These are phyloP conservation scores for Acromyrmex heyeri DNA, from an alignment of 1,140 invertebrate species.

Conservation along the genomic window DNA sequence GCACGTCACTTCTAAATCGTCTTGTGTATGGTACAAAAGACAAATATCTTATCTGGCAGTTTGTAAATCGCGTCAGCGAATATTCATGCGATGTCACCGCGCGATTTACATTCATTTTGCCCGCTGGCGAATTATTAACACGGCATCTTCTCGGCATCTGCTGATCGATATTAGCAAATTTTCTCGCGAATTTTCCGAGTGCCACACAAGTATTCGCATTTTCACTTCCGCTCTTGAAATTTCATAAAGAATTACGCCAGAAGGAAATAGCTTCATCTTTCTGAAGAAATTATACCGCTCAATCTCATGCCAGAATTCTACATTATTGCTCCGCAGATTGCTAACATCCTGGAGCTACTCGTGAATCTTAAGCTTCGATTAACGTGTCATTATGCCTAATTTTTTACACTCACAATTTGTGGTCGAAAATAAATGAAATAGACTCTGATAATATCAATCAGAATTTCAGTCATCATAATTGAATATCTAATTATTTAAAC, in stretches of 20 bases:
- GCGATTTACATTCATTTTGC: constrained; percentile 62
- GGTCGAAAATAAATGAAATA: no score
- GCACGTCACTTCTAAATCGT: not conserved
- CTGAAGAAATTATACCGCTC: not conserved
- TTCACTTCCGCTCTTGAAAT: not conserved
- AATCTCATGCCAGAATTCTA: constrained; percentile 12
- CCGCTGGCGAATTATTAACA: constrained; percentile 64
- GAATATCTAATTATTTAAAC: no score
- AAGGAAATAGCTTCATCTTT: not conserved
- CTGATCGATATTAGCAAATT: constrained; percentile 56
- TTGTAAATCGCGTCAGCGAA: constrained; percentile 52
- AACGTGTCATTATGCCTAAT: not conserved
- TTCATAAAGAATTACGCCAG: not conserved
- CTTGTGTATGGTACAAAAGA: constrained; percentile 21
- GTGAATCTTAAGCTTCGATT: not conserved
- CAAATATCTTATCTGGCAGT: constrained; percentile 62
- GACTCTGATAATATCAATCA: no score
- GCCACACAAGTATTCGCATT: not conserved
- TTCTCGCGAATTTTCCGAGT: constrained; percentile 38
- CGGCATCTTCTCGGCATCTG: not conserved
- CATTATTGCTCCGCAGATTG: not conserved
- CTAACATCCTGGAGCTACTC: not conserved
- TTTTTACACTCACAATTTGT: no score
- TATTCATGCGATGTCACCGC: constrained; percentile 61
- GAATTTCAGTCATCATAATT: no score